Conservation (phyloP, 2,797 vertebrate species). For the Sebastes jordani region DNA sequence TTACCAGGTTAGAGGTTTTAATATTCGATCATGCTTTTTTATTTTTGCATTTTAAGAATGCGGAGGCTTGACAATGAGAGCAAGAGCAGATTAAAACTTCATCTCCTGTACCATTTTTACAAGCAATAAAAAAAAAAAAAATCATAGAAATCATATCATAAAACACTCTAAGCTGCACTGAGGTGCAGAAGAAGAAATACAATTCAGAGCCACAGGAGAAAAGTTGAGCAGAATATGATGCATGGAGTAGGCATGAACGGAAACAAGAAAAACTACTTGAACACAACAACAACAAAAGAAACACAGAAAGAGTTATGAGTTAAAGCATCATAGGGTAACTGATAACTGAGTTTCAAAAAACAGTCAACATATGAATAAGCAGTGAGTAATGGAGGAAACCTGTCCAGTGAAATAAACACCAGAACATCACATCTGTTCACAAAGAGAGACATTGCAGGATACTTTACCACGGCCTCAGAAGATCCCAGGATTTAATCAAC, state of each 20-base stretch:
- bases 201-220: neutral
- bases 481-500: neutral
- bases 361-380: neutral
- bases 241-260: neutral
- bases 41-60: neutral
- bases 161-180: neutral
- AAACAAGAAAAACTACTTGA: neutral
- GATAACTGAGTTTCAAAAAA: neutral
- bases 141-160: neutral
- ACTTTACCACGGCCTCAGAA: neutral
- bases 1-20: neutral
- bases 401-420: neutral
- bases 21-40: neutral
- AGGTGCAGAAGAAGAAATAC: neutral
- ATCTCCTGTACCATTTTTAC: too few relatives aligned
- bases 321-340: neutral
- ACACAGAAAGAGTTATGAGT: neutral
- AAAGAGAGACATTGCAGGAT: neutral
- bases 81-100: neutral
- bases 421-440: neutral
- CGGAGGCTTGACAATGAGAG: neutral
- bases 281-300: neutral
- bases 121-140: neutral
- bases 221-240: neutral
- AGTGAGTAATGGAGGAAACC: neutral